Evolutionary conservation across 2,113 vertebrate species (phyloP), one percentile per base, ranked within the genome.

Genomic region (Larimichthys polyactis): DNA sequence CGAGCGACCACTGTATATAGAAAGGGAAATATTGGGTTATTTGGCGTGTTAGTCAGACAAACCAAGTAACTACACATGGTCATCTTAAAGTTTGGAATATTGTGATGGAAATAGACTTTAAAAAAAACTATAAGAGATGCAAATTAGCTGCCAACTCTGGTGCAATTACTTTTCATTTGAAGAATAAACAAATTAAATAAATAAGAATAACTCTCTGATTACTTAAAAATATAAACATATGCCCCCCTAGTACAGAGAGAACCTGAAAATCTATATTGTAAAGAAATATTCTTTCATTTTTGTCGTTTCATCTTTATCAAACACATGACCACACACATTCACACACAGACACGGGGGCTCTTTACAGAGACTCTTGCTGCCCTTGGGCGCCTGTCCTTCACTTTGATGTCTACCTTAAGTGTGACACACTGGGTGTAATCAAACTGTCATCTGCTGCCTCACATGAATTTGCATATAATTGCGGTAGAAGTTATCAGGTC

Each of bases 391-490:
- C n/a, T 36, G 64, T 76, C 75, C 78, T 84, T 82, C 62, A 27
- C 57, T 71, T 51, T 71, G 22, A 79, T 67, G 40, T 79, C 58
- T 67, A 71, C 63, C 55, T 72, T 24, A 54, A 81, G 66, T 71
- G 63, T 73, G 85, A 83, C 66, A 82, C 66, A 54, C 44, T 83
- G 63, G 63, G 80, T 90, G 65, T 73, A 88, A 89, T 92, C 77
- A 89, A 87, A 75, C 68, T 81, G 75, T 75, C 84, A 83, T 40
- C 36, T 40, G 36, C 36, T 40, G 63, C 78, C 36, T 75, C 71
- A 43, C 77, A 49, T 3, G 3, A 19, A 87, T 91, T 85, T 90
- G 66, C 86, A 85, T 86, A 55, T 73, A 90, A 91, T 83, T 75
- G 75, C 71, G 65, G 83, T 14, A 24, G 74, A 68, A 83, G 77